phyloP scores from a whole-genome alignment of 1,140 invertebrate genomes.

The Rhopalosiphum padi region DNA sequence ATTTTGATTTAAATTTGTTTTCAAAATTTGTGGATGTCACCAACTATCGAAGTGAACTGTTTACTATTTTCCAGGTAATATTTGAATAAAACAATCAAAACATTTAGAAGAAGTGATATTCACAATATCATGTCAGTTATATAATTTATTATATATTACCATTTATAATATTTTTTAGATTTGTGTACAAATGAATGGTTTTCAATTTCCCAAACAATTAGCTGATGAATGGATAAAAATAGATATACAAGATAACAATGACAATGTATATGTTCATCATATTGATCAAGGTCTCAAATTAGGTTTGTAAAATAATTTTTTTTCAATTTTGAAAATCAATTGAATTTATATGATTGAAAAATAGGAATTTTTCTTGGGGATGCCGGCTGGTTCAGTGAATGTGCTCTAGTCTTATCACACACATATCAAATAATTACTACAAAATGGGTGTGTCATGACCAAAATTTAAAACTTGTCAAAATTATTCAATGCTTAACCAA shows the following conservation, averaged over 20 bases:
- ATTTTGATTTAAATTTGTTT: conserved; percentile 37
- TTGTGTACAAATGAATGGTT: conserved; percentile 49
- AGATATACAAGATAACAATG: not conserved
- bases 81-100: not conserved
- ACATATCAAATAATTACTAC: conserved; percentile 71
- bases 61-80: conserved; percentile 45
- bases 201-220: conserved; percentile 38
- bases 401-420: conserved; percentile 72
- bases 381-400: conserved; percentile 82
- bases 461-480: conserved; percentile 71
- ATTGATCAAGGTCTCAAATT: conserved; percentile 39
- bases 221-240: conserved; percentile 32
- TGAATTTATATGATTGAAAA: no score
- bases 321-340: conserved; percentile 12
- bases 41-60: not conserved
- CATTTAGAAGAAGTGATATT: not conserved
- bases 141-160: not conserved
- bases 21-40: conserved; percentile 25
- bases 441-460: conserved; percentile 64
- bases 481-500: conserved; percentile 73
- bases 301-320: conserved; percentile 11
- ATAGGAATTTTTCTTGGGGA: conserved; percentile 81
- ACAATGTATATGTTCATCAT: not conserved
- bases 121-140: not conserved
- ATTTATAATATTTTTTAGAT: conserved; percentile 19